phyloP scores from a whole-genome alignment of 2,113 vertebrate species.

The Deroptyus accipitrinus region DNA sequence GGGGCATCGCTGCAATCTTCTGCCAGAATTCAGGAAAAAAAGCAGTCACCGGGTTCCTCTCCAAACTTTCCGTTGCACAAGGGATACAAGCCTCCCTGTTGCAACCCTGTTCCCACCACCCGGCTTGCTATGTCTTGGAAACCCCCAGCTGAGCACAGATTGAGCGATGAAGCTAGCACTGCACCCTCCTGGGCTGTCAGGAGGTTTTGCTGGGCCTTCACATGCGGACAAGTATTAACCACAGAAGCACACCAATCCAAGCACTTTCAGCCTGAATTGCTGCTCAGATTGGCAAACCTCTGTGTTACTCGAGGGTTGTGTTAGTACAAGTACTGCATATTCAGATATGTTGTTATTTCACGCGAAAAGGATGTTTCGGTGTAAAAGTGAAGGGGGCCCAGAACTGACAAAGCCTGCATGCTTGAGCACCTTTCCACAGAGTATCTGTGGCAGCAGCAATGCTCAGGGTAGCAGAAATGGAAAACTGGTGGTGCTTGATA shows the following conservation, averaged over 20 bases:
- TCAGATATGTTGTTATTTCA: not conserved
- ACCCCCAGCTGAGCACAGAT: not conserved
- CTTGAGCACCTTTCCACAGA: not conserved
- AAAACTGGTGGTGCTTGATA: not conserved
- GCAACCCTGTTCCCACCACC: not conserved
- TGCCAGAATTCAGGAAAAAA: not conserved
- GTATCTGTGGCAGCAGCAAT: not conserved
- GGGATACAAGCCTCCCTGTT: not conserved
- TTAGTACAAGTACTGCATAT: not conserved
- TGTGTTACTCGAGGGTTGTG: not conserved
- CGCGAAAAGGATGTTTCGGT: not conserved
- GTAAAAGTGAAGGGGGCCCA: not conserved
- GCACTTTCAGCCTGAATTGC: not conserved
- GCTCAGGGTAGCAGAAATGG: not conserved
- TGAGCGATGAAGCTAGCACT: not conserved
- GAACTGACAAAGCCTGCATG: no score
- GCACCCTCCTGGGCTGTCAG: not conserved
- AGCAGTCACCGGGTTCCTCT: not conserved
- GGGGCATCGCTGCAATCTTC: not conserved
- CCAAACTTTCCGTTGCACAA: slow-evolving; percentile 39
- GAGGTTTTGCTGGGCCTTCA: not conserved
- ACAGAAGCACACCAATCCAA: not conserved
- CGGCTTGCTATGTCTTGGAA: not conserved
- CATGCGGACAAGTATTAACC: accelerated
- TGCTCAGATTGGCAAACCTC: not conserved